Conservation (phyloP, 2,797 vertebrate genomes). For the Synaphobranchus kaupii region DNA sequence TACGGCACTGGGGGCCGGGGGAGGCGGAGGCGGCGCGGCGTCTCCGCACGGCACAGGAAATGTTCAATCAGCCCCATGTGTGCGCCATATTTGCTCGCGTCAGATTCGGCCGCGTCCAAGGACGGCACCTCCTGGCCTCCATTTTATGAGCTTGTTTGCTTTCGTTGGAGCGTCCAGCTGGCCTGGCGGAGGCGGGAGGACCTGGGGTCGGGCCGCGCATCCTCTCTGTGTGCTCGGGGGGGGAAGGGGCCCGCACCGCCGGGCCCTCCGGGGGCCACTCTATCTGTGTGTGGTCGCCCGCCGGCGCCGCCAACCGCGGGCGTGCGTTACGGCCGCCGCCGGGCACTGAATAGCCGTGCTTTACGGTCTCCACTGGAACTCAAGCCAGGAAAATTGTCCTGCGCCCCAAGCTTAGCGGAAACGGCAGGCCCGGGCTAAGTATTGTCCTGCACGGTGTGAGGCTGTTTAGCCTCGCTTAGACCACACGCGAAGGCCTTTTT, state of each 20-base stretch:
- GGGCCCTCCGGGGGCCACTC: background rate
- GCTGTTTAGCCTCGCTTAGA: background rate
- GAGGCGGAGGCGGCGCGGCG: no score
- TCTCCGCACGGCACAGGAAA: slow-evolving; percentile 10
- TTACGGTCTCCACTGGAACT: slow-evolving; percentile 6
- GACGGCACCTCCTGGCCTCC: slow-evolving; percentile 32
- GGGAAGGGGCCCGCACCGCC: slow-evolving; percentile 11
- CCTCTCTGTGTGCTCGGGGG: slow-evolving; percentile 39
- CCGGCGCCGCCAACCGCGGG: background rate
- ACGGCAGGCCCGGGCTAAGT: background rate
- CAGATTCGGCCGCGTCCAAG: slow-evolving; percentile 23
- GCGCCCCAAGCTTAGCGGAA: background rate
- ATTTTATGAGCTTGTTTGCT: slow-evolving; percentile 52
- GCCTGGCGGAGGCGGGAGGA: slow-evolving; percentile 12
- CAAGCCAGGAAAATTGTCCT: slow-evolving; percentile 3
- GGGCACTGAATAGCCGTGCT: background rate
- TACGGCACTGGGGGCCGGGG: background rate
- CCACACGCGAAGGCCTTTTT: background rate
- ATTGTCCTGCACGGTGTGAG: background rate
- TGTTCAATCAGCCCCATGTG: slow-evolving; percentile 21
- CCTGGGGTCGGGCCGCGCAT: slow-evolving; percentile 28
- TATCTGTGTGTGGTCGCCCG: slow-evolving; percentile 12
- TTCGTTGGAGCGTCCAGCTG: slow-evolving; percentile 46
- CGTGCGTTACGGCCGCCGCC: background rate
- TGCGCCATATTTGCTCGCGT: slow-evolving; percentile 7